A percentile compares a stretch with the other conserved stretches of the same genome.
Conservation (phyloP, 2,797 vertebrate species). For the Diplodus sargus region DNA sequence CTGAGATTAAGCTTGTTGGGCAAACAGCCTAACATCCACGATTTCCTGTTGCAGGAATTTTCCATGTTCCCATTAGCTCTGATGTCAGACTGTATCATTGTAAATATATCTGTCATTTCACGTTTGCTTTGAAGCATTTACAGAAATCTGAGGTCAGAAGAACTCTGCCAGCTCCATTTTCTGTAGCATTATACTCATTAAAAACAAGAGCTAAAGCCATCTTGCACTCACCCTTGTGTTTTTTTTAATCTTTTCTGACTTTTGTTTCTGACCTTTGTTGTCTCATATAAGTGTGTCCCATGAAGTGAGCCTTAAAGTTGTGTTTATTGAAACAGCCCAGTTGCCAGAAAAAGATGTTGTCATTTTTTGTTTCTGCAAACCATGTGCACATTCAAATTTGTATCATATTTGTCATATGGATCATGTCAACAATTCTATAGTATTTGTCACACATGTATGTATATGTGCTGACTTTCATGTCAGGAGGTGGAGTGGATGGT, state of each 20-base stretch:
- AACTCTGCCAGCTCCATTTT: neutral
- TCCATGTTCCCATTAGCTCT: slow-evolving; percentile 30
- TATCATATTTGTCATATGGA: too few relatives aligned
- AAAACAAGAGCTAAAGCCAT: neutral
- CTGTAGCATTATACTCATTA: neutral
- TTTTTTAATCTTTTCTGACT: neutral
- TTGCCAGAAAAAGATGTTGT: too few relatives aligned
- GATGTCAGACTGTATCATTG: slow-evolving; percentile 1
- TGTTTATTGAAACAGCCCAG: too few relatives aligned
- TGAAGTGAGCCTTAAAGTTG: too few relatives aligned
- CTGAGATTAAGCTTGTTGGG: slow-evolving; percentile 37
- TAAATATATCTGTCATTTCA: slow-evolving; percentile 21
- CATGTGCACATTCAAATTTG: too few relatives aligned
- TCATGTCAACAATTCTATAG: too few relatives aligned
- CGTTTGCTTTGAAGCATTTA: neutral
- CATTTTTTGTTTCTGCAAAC: too few relatives aligned
- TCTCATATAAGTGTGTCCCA: neutral
- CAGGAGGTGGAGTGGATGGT: too few relatives aligned
- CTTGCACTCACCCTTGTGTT: neutral
- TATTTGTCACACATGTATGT: too few relatives aligned
- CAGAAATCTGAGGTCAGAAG: neutral
- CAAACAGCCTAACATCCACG: slow-evolving; percentile 31
- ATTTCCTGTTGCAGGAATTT: slow-evolving; percentile 39
- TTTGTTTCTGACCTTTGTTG: neutral
- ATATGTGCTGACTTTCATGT: too few relatives aligned